A percentile compares a stretch with the other conserved stretches of the same genome.
These are phyloP conservation scores for Eupithecia abbreviata DNA, from an alignment of 2,888 invertebrate genomes.

Conservation along the genomic window DNA sequence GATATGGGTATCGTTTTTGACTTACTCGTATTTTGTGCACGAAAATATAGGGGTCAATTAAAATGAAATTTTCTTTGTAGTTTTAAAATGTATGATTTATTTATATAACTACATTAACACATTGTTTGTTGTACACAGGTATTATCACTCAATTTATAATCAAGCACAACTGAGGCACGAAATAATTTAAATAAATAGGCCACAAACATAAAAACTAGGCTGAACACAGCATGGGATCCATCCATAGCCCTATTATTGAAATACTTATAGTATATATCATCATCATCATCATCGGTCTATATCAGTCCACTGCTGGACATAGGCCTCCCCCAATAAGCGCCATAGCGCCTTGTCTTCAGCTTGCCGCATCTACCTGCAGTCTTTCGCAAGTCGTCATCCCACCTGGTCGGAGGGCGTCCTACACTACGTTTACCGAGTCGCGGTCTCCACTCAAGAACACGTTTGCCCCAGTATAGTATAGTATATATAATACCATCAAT, in stretches of 20 bases:
- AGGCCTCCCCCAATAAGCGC: no score
- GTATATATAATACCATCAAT: no score
- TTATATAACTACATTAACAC: not conserved
- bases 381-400: no score
- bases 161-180: slow-evolving; percentile 7
- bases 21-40: not conserved
- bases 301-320: no score
- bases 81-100: not conserved
- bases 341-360: no score
- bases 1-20: no score
- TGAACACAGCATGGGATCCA: not conserved
- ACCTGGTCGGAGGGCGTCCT: no score
- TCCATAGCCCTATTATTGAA: not conserved
- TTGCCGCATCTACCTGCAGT: no score
- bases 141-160: slow-evolving; percentile 20
- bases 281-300: no score
- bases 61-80: not conserved
- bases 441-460: no score
- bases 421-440: no score
- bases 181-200: not conserved
- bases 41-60: not conserved
- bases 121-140: not conserved
- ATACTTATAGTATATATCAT: not conserved
- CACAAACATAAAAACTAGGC: not conserved
- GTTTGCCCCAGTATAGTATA: no score